Conservation (phyloP, 1,140 invertebrate species). For the Hesperophylax magnus region DNA sequence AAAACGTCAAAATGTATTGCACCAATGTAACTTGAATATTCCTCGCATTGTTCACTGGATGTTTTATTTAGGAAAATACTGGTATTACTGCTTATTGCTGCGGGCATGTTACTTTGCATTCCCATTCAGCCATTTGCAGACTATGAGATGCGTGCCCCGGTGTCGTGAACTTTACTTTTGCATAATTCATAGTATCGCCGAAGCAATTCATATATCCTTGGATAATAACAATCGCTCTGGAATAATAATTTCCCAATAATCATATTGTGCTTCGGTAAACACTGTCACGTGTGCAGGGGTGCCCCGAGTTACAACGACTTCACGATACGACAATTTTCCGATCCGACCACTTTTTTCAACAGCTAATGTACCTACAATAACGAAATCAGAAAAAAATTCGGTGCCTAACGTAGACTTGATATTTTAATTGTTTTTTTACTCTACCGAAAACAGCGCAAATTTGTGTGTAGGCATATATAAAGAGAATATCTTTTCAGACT, state of each 20-base stretch:
- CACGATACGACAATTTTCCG: too few species aligned
- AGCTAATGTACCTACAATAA: too few species aligned
- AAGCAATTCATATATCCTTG: slow-evolving; percentile 28
- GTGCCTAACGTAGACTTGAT: too few species aligned
- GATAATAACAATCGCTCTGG: slow-evolving; percentile 26
- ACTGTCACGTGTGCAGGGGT: background rate
- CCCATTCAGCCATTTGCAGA: background rate
- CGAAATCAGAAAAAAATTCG: too few species aligned
- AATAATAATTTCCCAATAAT: slow-evolving; percentile 4
- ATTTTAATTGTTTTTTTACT: too few species aligned
- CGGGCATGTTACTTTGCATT: slow-evolving; percentile 8
- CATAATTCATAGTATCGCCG: slow-evolving; percentile 18
- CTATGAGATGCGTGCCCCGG: slow-evolving; percentile 8
- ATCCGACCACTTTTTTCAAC: too few species aligned
- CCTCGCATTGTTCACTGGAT: background rate
- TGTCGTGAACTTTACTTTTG: slow-evolving; percentile 15
- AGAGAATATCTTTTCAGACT: too few species aligned
- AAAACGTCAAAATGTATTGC: too few species aligned
- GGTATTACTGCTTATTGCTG: background rate
- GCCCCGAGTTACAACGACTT: too few species aligned
- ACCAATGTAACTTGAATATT: too few species aligned
- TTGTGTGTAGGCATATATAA: too few species aligned
- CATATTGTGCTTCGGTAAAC: background rate
- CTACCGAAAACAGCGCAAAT: too few species aligned
- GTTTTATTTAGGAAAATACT: background rate